Evolutionary conservation across 2,113 vertebrate genomes (phyloP).

Genomic region (Microtus ochrogaster): DNA sequence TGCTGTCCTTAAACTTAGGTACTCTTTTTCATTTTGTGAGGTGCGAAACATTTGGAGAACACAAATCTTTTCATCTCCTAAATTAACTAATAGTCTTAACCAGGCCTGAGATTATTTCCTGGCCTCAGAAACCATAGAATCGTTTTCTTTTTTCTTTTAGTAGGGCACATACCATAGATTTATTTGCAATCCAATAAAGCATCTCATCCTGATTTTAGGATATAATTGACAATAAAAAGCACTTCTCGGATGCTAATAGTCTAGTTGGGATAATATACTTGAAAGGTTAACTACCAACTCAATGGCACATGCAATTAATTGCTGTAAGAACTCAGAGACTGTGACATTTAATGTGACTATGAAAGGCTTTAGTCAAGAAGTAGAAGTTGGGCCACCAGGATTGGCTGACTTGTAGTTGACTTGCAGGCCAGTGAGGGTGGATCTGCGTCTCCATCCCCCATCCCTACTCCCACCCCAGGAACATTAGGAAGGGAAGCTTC

Average conservation of each 20-base stretch:
- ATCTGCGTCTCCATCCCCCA: background rate
- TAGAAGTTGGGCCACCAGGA: background rate
- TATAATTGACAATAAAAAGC: constrained; percentile 62
- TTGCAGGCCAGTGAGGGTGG: background rate
- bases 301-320: constrained; percentile 35
- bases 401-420: background rate
- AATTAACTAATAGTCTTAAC: constrained; percentile 50
- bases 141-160: background rate
- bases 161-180: background rate
- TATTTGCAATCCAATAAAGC: constrained; percentile 62
- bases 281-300: constrained; percentile 56
- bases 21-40: background rate
- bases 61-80: background rate
- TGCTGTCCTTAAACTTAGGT: background rate
- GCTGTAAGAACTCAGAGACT: constrained; percentile 12
- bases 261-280: constrained; percentile 50
- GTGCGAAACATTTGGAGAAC: constrained; percentile 53
- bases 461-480: background rate
- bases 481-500: background rate
- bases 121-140: background rate
- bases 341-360: constrained; percentile 15
- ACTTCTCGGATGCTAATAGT: background rate
- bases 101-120: constrained; percentile 35
- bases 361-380: background rate
- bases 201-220: constrained; percentile 33